These are phyloP conservation scores for Orius laevigatus DNA, from an alignment of 1,140 invertebrate species.

Conservation along the genomic window DNA sequence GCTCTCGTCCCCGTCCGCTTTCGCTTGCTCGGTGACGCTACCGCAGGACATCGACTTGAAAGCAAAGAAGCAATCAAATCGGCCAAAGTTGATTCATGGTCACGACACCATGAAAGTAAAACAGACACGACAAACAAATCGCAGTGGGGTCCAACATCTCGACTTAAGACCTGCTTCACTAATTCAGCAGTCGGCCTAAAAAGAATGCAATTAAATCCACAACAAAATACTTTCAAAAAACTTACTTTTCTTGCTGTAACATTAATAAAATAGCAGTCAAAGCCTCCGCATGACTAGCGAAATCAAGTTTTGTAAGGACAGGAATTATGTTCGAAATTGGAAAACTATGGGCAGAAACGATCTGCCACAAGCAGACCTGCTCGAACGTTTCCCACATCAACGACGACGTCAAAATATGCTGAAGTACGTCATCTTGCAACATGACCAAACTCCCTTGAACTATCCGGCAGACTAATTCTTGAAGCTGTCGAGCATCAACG, in stretches of 20 bases:
- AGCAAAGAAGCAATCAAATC: slow-evolving; percentile 64
- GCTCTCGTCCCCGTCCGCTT: slow-evolving; percentile 42
- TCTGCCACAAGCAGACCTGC: slow-evolving; percentile 91
- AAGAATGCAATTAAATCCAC: slow-evolving; percentile 18
- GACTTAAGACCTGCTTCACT: slow-evolving; percentile 62
- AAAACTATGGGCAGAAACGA: slow-evolving; percentile 83
- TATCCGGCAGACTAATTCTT: slow-evolving; percentile 77
- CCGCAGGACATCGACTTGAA: slow-evolving; percentile 55
- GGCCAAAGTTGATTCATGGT: slow-evolving; percentile 74
- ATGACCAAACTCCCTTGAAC: slow-evolving; percentile 61
- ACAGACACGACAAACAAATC: slow-evolving; percentile 76
- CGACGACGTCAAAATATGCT: slow-evolving; percentile 58
- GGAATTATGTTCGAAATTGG: slow-evolving; percentile 77
- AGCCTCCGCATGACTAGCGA: slow-evolving; percentile 76
- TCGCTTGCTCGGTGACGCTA: slow-evolving; percentile 74
- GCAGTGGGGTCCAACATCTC: slow-evolving; percentile 48
- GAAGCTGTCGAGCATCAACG: slow-evolving; percentile 74
- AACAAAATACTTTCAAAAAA: slow-evolving; percentile 9
- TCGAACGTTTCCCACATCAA: slow-evolving; percentile 92
- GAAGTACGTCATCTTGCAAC: slow-evolving; percentile 58
- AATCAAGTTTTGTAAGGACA: slow-evolving; percentile 76
- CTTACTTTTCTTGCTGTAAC: slow-evolving; percentile 76
- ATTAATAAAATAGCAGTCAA: slow-evolving; percentile 77
- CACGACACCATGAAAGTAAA: slow-evolving; percentile 82
- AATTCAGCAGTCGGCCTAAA: slow-evolving; percentile 66